Conservation (phyloP, 2,113 vertebrate genomes). For the Gobius niger region DNA sequence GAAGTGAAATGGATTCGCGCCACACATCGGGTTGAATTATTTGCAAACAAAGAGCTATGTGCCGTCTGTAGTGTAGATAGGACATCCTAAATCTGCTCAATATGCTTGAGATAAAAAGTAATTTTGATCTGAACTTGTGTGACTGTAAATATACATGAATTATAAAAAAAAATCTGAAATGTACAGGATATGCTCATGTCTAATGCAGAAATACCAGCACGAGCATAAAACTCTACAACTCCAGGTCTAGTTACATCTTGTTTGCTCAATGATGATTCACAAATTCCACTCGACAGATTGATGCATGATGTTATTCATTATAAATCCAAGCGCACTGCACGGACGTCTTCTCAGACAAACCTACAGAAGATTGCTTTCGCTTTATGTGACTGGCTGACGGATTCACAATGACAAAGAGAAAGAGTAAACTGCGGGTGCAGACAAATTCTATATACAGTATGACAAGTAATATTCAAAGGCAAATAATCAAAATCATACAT, state of each 20-base stretch:
- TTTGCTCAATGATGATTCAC: neutral
- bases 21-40: slow-evolving; percentile 46
- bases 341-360: neutral
- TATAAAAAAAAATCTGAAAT: neutral
- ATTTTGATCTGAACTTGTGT: neutral
- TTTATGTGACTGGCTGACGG: neutral
- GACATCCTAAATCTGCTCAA: slow-evolving; percentile 11
- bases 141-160: neutral
- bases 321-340: neutral
- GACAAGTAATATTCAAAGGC: too few species aligned
- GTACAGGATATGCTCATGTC: neutral
- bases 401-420: neutral
- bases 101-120: neutral
- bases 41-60: slow-evolving; percentile 41
- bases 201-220: neutral
- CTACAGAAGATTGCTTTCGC: neutral
- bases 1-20: slow-evolving; percentile 49
- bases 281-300: neutral
- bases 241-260: neutral
- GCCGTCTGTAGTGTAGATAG: slow-evolving; percentile 24
- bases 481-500: too few species aligned
- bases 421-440: neutral
- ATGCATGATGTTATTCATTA: neutral
- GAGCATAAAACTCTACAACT: neutral
- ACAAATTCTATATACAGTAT: too few species aligned